Conservation (phyloP, 2,888 invertebrate species). For the Morpho helenor region DNA sequence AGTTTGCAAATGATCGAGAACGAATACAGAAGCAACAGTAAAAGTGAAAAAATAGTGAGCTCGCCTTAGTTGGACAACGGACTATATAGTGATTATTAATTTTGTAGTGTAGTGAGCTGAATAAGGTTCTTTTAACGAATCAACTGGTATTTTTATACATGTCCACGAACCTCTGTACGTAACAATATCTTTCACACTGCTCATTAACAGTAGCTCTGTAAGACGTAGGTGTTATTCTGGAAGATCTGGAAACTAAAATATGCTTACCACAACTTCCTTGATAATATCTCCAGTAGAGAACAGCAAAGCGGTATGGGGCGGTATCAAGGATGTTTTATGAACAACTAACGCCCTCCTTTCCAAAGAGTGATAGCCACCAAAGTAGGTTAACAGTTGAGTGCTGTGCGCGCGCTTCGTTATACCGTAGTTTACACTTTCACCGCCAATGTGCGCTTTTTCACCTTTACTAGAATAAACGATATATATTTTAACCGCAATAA, state of each 20-base stretch:
- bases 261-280: constrained; percentile 31
- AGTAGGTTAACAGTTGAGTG: constrained; percentile 74
- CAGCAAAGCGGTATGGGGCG: constrained; percentile 78
- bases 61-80: too few relatives aligned
- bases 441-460: constrained; percentile 76
- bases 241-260: background rate
- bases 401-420: constrained; percentile 48
- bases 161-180: too few relatives aligned
- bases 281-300: constrained; percentile 59
- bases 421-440: constrained; percentile 82
- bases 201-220: too few relatives aligned
- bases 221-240: too few relatives aligned
- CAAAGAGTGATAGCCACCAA: constrained; percentile 76
- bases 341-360: constrained; percentile 77
- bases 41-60: too few relatives aligned
- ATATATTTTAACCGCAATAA: constrained; percentile 4
- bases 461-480: constrained; percentile 61
- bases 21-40: too few relatives aligned
- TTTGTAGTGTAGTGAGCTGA: too few relatives aligned
- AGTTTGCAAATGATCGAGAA: too few relatives aligned
- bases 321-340: constrained; percentile 78
- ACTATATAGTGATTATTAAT: too few relatives aligned
- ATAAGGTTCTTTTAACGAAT: too few relatives aligned
- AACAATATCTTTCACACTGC: too few relatives aligned
- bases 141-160: too few relatives aligned